Evolutionary conservation across 2,888 invertebrate species (phyloP), one percentile per base, ranked within the genome.

Genomic region (Lochmaea capreae): DNA sequence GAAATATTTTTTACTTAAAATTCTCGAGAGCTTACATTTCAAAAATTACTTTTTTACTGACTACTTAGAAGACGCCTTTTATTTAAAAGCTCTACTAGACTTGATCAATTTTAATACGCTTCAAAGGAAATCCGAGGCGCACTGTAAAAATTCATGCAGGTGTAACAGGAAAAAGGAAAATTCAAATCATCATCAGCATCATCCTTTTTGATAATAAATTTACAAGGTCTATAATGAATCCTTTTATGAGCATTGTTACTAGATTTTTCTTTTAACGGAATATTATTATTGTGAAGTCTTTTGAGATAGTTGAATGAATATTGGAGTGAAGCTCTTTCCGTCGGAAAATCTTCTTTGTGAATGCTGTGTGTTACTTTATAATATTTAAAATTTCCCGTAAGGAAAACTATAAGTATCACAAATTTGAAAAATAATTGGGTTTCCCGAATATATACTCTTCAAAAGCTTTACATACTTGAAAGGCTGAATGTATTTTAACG

Each of bases 71-170:
- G 46, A 46, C 46, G 46, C 46, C 46, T 46, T 46, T 46, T 46
- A 46, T 46, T 12, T 14, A 46, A 12, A 46, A 46, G 46, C 46
- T 46, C 14, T 4, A 46, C 46, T 46, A 46, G 46, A 46, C 46
- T 46, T 72, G 74, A 80, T 80, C 79, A 80, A 79, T 78, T 80
- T 77, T 80, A 77, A 76, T 77, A 78, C 76, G 72, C 72, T 79
- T 79, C 80, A 61, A 72, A 79, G 79, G 80, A 80, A 80, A 80
- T 80, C 76, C 74, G 71, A 77, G 76, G 76, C 76, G 72, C 6
- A 8, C 75, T 80, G 12, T 71, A 76, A 80, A 80, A 76, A 80
- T 80, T 79, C 79, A 80, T 80, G 76, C 77, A 79, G 71, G 74
- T 71, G 66, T 57, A 59, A 54, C 61, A 22, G n/a, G 69, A 62